Evolutionary conservation across 1,140 invertebrate species (phyloP), one percentile per base, ranked within the genome.

Genomic region (Drosophila sp.): DNA sequence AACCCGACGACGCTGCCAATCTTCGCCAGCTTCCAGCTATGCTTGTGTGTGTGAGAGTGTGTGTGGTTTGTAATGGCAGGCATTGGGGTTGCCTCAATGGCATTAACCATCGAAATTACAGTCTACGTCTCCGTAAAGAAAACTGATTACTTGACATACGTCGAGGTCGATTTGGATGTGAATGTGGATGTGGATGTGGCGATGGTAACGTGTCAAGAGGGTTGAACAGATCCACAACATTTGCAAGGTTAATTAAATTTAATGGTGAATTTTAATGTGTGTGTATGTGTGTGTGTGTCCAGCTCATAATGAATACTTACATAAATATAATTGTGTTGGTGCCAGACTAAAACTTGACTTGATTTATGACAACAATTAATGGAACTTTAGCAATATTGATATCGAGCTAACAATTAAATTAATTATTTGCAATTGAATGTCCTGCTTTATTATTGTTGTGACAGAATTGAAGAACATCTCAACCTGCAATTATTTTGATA

Each of bases 171-270:
- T n/a, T n/a, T n/a, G n/a, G n/a, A 11, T 21, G 34, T n/a, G 36
- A n/a, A n/a, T n/a, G n/a, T n/a, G n/a, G n/a, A n/a, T n/a, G n/a
- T n/a, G n/a, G n/a, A 11, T 21, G 34, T n/a, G 36, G 11, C 11
- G 21, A 25, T 27, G 41, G 32, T 32, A 38, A 29, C 29, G 45
- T 66, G 63, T 72, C 62, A 72, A 58, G 53, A 59, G 54, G 46
- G 59, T 29, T 11, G 40, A 32, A 29, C 1, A 46, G 36, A 38
- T 40, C 40, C 53, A 43, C 51, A 5, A 54, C 58, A 69, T 38
- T 63, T 50, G 58, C 58, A 48, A 50, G 78, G 73, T 81, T 80
- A 81, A 81, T 81, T 80, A 77, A 81, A 73, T 81, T 73, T 38
- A 54, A 80, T 73, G 58, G 34, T 62, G 67, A 61, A 73, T 72